A percentile compares a stretch with the other conserved stretches of the same genome.
Evolutionary conservation across 2,888 invertebrate species (phyloP).

Genomic region (Conus canariensis): DNA sequence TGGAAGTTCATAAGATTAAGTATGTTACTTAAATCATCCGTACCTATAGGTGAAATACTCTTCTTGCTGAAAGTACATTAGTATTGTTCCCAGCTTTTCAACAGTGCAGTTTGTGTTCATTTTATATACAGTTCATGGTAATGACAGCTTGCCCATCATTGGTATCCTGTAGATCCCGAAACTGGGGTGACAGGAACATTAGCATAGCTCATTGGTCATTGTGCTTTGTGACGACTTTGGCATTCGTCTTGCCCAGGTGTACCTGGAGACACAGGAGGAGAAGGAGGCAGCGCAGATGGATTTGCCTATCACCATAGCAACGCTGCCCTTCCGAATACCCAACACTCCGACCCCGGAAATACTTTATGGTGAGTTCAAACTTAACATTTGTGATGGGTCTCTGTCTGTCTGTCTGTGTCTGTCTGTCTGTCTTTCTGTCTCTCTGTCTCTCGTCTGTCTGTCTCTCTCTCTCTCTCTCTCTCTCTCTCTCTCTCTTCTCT

Average conservation of each 20-base stretch:
- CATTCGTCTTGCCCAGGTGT: constrained; percentile 81
- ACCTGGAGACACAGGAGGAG: constrained; percentile 85
- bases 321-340: constrained; percentile 83
- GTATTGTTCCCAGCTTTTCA: too few relatives aligned
- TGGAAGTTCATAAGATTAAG: too few relatives aligned
- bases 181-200: too few relatives aligned
- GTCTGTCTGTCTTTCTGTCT: neutral
- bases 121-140: too few relatives aligned
- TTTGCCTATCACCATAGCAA: constrained; percentile 88
- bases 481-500: neutral
- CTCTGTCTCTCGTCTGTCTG: neutral
- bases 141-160: too few relatives aligned
- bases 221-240: too few relatives aligned
- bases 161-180: too few relatives aligned
- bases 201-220: too few relatives aligned
- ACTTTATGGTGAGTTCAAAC: constrained; percentile 82
- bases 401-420: neutral
- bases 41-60: too few relatives aligned
- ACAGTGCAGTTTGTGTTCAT: too few relatives aligned
- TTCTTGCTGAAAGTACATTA: too few relatives aligned
- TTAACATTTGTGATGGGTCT: neutral
- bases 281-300: constrained; percentile 86
- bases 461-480: neutral
- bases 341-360: constrained; percentile 79
- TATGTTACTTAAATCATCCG: too few relatives aligned